Evolutionary conservation across 2,888 invertebrate genomes (phyloP).

Genomic region (Drosophila neotestacea): DNA sequence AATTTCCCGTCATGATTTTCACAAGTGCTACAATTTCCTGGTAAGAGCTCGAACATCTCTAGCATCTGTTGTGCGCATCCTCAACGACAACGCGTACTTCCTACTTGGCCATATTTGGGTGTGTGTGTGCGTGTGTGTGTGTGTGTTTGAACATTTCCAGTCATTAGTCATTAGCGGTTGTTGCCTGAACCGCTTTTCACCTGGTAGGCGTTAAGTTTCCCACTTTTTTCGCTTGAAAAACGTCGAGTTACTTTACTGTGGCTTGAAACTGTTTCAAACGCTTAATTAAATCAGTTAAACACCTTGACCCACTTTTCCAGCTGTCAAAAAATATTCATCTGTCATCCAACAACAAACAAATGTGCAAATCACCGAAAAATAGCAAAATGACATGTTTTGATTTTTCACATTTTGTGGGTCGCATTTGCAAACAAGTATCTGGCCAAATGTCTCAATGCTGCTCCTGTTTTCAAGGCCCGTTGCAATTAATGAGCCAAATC

Average conservation of each 20-base stretch:
- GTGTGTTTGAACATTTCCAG: constrained; percentile 40
- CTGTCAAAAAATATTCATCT: constrained; percentile 14
- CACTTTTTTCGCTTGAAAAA: constrained; percentile 62
- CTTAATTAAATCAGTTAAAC: constrained; percentile 74
- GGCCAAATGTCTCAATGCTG: constrained; percentile 30
- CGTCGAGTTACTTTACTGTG: constrained; percentile 54
- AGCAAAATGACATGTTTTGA: constrained; percentile 52
- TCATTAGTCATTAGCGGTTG: constrained; percentile 65
- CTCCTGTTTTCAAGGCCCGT: constrained; percentile 68
- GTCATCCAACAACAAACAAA: constrained; percentile 31
- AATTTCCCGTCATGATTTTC: constrained; percentile 66
- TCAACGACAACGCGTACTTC: constrained; percentile 56
- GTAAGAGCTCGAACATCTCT: constrained; percentile 30
- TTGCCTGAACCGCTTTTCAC: constrained; percentile 60
- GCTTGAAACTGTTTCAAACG: constrained; percentile 47
- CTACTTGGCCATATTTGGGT: constrained; percentile 55
- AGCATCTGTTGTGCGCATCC: constrained; percentile 57
- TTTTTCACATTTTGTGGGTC: constrained; percentile 31
- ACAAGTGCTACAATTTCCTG: constrained; percentile 68
- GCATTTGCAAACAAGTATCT: constrained; percentile 21
- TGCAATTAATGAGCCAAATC: constrained; percentile 65
- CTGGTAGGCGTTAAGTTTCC: constrained; percentile 39
- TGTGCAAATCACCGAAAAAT: constrained; percentile 78
- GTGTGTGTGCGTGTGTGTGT: constrained; percentile 19
- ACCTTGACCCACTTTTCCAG: constrained; percentile 75